phyloP scores from a whole-genome alignment of 2,888 invertebrate genomes.

The Erynnis tages region DNA sequence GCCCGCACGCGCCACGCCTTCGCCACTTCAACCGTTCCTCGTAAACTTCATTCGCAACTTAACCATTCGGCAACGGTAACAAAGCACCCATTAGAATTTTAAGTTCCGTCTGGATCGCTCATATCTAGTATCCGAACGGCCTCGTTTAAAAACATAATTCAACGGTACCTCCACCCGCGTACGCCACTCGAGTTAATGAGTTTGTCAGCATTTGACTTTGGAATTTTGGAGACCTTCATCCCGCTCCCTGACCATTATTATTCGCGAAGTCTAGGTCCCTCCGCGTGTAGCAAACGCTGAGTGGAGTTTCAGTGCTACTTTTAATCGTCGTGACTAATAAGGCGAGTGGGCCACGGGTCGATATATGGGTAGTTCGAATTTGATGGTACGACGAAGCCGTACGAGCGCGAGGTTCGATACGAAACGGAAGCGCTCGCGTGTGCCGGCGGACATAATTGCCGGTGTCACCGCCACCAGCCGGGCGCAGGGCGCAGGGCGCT shows the following conservation, averaged over 20 bases:
- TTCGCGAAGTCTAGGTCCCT: too few species aligned
- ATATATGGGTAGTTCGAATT: conserved; percentile 30
- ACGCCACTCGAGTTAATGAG: background rate
- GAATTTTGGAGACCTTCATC: too few species aligned
- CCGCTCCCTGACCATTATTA: too few species aligned
- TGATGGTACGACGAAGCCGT: conserved; percentile 50
- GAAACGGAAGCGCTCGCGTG: conserved; percentile 75
- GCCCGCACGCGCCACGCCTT: conserved; percentile 61
- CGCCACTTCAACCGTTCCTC: conserved; percentile 36
- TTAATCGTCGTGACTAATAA: background rate
- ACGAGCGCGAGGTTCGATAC: conserved; percentile 54
- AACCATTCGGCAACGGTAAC: conserved; percentile 24
- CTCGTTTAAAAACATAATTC: conserved; percentile 1
- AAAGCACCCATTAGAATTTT: conserved; percentile 28
- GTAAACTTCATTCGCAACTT: conserved; percentile 38
- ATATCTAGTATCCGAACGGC: background rate
- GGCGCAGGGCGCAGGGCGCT: too few species aligned
- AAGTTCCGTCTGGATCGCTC: conserved; percentile 17
- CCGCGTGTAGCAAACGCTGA: too few species aligned
- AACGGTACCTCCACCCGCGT: background rate
- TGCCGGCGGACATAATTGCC: conserved; percentile 58
- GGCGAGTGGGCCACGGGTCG: conserved; percentile 28
- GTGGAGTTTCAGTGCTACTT: too few species aligned
- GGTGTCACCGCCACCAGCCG: conserved; percentile 58
- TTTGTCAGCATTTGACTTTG: conserved; percentile 3